Conservation (phyloP, 2,888 invertebrate genomes). For the Acleris sparsana region DNA sequence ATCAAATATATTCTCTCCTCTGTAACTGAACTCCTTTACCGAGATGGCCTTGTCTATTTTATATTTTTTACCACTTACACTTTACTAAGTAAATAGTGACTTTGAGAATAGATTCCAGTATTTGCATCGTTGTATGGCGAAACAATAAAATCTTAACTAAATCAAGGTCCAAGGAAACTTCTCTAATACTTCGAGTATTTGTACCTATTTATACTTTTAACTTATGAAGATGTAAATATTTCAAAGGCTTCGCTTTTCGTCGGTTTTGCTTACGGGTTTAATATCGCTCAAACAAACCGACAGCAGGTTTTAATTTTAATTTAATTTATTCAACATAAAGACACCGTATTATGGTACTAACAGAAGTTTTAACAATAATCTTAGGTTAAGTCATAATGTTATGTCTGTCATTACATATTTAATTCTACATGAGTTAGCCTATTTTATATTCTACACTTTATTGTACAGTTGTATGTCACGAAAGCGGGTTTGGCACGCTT, state of each 20-base stretch:
- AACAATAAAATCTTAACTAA: neutral
- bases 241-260: constrained; percentile 17
- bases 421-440: constrained; percentile 72
- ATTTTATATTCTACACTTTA: constrained; percentile 68
- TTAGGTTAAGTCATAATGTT: constrained; percentile 60
- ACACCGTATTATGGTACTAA: constrained; percentile 52
- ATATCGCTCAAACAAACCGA: constrained; percentile 33
- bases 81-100: constrained; percentile 5
- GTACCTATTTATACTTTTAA: constrained; percentile 20
- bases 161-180: constrained; percentile 23
- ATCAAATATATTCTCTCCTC: neutral
- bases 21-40: neutral
- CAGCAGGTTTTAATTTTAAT: constrained; percentile 35
- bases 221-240: constrained; percentile 34
- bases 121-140: neutral
- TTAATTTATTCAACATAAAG: constrained; percentile 30
- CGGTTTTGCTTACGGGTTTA: constrained; percentile 27
- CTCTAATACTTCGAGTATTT: constrained; percentile 18
- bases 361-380: constrained; percentile 53
- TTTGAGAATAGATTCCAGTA: constrained; percentile 7
- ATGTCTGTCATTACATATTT: constrained; percentile 68
- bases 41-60: constrained; percentile 14
- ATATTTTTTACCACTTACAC: constrained; percentile 1
- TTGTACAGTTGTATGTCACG: constrained; percentile 36
- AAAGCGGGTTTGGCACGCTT: no score